A percentile compares a stretch with the other conserved stretches of the same genome.
phyloP scores from a whole-genome alignment of 37 sponge, comb jelly and placozoan genomes.

The Halichondria panicea region DNA sequence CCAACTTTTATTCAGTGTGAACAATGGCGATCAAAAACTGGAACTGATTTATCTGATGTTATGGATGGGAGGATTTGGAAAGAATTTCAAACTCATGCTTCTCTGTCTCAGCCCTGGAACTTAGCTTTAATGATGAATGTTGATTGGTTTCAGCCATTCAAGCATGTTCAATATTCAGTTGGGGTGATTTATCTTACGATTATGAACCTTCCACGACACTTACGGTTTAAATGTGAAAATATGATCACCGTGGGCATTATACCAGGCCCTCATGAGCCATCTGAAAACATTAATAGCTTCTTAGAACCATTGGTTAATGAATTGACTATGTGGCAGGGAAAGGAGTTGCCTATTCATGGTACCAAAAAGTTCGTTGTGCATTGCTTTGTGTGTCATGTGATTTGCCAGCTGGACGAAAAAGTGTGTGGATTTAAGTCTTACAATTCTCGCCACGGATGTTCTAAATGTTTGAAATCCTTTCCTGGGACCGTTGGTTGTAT shows the following conservation, averaged over 20 bases:
- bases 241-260: conserved; percentile 19
- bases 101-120: background rate
- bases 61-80: background rate
- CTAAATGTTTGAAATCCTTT: conserved; percentile 8
- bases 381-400: conserved; percentile 24
- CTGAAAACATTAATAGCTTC: conserved; percentile 1
- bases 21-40: too few species aligned
- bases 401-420: conserved; percentile 36
- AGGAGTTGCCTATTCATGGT: background rate
- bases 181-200: conserved; percentile 26
- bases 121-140: conserved; percentile 2
- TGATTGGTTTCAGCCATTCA: conserved; percentile 42
- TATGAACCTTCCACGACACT: conserved; percentile 11
- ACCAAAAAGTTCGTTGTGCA: conserved; percentile 10
- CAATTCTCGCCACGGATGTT: conserved; percentile 14
- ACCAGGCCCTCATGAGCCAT: conserved; percentile 27
- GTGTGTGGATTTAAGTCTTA: conserved; percentile 26
- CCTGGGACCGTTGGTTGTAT: background rate
- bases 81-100: background rate
- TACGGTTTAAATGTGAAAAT: conserved; percentile 25
- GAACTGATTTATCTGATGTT: conserved; percentile 21
- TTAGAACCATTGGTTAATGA: background rate
- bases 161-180: conserved; percentile 8
- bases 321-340: background rate
- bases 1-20: too few species aligned